Conservation (phyloP, 1,140 invertebrate species). For the Trichomalopsis sarcophagae region DNA sequence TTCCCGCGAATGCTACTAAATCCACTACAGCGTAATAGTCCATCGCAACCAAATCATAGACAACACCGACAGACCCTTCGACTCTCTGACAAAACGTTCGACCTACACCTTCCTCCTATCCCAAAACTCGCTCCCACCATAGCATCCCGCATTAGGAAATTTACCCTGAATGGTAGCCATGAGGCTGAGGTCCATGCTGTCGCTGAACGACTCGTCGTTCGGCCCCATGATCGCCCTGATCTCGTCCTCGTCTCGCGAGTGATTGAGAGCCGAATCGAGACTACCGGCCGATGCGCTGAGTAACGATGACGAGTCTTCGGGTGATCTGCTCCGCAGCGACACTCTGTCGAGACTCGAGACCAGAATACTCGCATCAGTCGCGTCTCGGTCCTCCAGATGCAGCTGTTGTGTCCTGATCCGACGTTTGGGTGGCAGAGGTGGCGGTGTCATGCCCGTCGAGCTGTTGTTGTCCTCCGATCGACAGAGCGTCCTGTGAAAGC, state of each 20-base stretch:
- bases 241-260: slow-evolving; percentile 85
- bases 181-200: slow-evolving; percentile 73
- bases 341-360: slow-evolving; percentile 78
- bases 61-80: too few relatives aligned
- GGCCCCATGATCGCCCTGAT: slow-evolving; percentile 79
- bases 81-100: not conserved
- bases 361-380: slow-evolving; percentile 74
- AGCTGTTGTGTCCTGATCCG: slow-evolving; percentile 73
- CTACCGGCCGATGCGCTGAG: slow-evolving; percentile 86
- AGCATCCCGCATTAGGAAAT: not conserved
- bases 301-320: slow-evolving; percentile 81
- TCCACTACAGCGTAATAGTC: too few relatives aligned
- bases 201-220: slow-evolving; percentile 73
- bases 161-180: slow-evolving; percentile 73
- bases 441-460: slow-evolving; percentile 72
- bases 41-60: too few relatives aligned
- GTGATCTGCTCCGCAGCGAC: slow-evolving; percentile 79
- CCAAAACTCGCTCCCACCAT: not conserved
- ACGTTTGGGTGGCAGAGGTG: slow-evolving; percentile 85
- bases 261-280: slow-evolving; percentile 88
- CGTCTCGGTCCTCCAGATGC: slow-evolving; percentile 14
- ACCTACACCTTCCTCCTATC: not conserved
- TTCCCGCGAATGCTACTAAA: too few relatives aligned
- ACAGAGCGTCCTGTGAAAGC: slow-evolving; percentile 6
- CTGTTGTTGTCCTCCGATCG: slow-evolving; percentile 48